Evolutionary conservation across 2,797 vertebrate genomes (phyloP).

Genomic region (Paramormyrops hopkinsi): DNA sequence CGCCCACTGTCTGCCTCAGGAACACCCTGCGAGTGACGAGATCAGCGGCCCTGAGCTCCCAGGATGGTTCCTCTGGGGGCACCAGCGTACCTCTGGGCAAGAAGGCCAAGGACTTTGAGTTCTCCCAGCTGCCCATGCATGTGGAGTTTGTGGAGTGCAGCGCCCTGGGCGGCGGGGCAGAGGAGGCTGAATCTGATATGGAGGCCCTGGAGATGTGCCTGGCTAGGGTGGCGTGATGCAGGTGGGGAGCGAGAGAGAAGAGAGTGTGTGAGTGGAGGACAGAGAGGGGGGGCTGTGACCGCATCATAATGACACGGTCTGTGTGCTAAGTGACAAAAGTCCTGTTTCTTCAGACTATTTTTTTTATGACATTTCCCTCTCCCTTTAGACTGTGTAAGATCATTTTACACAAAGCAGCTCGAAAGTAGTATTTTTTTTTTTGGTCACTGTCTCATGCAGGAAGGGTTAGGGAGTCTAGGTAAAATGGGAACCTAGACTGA

Average conservation of each 20-base stretch:
- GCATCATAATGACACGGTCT: neutral
- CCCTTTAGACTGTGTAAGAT: neutral
- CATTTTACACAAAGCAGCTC: neutral
- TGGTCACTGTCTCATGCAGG: neutral
- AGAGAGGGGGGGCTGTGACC: neutral
- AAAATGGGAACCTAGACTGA: neutral
- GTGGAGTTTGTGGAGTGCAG: slow-evolving; percentile 93
- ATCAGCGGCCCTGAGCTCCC: slow-evolving; percentile 80
- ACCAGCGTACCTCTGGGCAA: slow-evolving; percentile 72
- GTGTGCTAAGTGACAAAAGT: neutral
- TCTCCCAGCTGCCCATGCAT: slow-evolving; percentile 81
- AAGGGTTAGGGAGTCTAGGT: neutral
- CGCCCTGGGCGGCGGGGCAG: slow-evolving; percentile 70
- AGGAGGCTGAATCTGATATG: slow-evolving; percentile 66
- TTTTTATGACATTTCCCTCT: neutral
- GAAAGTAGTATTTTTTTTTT: neutral
- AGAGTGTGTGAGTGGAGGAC: neutral
- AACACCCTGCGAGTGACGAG: slow-evolving; percentile 88
- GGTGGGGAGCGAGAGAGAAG: neutral
- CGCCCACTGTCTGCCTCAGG: slow-evolving; percentile 51
- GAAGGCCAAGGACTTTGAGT: slow-evolving; percentile 93
- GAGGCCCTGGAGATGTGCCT: slow-evolving; percentile 76
- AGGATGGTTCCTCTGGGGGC: slow-evolving; percentile 70
- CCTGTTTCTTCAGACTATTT: neutral
- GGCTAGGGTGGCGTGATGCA: slow-evolving; percentile 67